Percentiles rank a stretch among this genome's conserved stretches.
Evolutionary conservation across 2,797 vertebrate genomes (phyloP).

Genomic region (Muscicapa striata): DNA sequence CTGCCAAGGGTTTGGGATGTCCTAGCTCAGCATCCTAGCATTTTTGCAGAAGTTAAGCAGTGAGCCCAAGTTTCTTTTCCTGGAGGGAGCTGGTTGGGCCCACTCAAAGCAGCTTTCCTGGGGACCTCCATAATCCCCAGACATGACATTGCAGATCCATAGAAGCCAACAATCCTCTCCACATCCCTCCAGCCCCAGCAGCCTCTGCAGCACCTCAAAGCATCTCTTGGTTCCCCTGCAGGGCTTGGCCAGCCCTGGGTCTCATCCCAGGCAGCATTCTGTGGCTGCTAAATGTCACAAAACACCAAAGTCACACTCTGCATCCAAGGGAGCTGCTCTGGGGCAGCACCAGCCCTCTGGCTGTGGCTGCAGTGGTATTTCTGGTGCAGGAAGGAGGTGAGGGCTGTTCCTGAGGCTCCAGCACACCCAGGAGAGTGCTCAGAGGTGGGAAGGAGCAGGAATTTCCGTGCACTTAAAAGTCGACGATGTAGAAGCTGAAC

Average conservation of each 20-base stretch:
- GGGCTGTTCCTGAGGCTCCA: not conserved
- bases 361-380: accelerated
- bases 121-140: not conserved
- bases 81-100: not conserved
- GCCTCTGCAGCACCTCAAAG: not conserved
- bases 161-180: not conserved
- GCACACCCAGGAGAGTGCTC: accelerated
- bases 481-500: not conserved
- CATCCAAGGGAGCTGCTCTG: not conserved
- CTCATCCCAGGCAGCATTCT: accelerated
- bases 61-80: not conserved
- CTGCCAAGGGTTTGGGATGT: not conserved
- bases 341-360: not conserved
- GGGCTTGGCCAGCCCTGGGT: not conserved
- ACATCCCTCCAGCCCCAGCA: not conserved
- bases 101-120: not conserved
- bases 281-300: not conserved
- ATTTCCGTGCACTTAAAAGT: not conserved
- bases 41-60: not conserved
- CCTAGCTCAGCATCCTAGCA: not conserved
- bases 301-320: not conserved
- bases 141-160: not conserved
- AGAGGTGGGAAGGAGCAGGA: accelerated
- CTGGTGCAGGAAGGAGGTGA: not conserved
- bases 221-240: not conserved